Percentiles rank a stretch among this genome's conserved stretches.
Conservation (phyloP, 2,797 vertebrate species). For the Poecile montanus region DNA sequence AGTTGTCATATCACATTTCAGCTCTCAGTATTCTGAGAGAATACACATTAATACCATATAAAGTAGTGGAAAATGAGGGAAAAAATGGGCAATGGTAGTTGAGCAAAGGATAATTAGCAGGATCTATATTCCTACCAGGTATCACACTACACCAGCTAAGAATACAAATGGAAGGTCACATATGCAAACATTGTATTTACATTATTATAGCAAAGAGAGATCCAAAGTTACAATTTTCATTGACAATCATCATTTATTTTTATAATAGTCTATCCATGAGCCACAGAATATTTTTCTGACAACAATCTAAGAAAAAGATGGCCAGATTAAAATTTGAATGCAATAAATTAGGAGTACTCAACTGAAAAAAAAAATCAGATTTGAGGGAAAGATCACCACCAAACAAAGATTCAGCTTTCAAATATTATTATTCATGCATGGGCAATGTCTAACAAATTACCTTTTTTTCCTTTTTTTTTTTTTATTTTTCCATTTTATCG, state of each 20-base stretch:
- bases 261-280: neutral
- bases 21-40: neutral
- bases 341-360: neutral
- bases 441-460: neutral
- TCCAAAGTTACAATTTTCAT: neutral
- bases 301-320: neutral
- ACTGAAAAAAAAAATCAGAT: neutral
- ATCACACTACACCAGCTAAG: neutral
- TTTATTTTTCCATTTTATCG: neutral
- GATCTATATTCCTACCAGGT: neutral
- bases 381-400: neutral
- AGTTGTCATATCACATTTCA: fast-evolving
- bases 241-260: neutral
- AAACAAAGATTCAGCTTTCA: neutral
- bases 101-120: neutral
- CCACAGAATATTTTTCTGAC: neutral
- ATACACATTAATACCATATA: neutral
- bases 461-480: neutral
- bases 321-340: neutral
- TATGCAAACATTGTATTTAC: neutral
- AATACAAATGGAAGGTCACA: neutral
- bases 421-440: neutral
- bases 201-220: neutral
- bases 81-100: fast-evolving
- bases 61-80: neutral